These are phyloP conservation scores for Ispidina picta DNA, from an alignment of 2,797 vertebrate genomes.

Conservation along the genomic window DNA sequence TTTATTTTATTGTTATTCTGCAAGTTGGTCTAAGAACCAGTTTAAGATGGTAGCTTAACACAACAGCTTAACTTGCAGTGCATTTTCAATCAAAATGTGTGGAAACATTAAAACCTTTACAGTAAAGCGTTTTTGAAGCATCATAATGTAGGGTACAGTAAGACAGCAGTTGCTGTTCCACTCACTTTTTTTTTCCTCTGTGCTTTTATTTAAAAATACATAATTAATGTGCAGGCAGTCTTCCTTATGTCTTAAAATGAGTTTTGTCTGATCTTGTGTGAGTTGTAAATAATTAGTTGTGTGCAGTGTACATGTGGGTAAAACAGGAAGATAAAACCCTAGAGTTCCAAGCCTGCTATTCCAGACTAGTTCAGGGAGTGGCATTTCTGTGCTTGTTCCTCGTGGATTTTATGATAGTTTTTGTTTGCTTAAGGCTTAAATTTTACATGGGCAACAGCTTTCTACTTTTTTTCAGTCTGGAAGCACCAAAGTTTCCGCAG, in stretches of 20 bases:
- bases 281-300: not conserved
- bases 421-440: not conserved
- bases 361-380: not conserved
- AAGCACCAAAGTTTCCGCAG: not conserved
- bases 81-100: not conserved
- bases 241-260: not conserved
- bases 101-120: not conserved
- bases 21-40: not conserved
- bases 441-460: not conserved
- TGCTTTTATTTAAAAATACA: not conserved
- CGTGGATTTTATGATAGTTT: not conserved
- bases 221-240: not conserved
- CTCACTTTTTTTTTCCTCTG: not conserved
- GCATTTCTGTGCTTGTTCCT: not conserved
- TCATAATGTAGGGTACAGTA: accelerated
- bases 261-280: not conserved
- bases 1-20: not conserved
- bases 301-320: accelerated
- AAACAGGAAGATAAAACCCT: not conserved
- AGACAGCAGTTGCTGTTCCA: not conserved
- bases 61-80: not conserved
- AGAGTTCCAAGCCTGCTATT: not conserved
- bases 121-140: not conserved
- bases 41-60: not conserved
- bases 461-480: not conserved